phyloP scores from a whole-genome alignment of 2,888 invertebrate genomes.

The Zeuzera pyrina region DNA sequence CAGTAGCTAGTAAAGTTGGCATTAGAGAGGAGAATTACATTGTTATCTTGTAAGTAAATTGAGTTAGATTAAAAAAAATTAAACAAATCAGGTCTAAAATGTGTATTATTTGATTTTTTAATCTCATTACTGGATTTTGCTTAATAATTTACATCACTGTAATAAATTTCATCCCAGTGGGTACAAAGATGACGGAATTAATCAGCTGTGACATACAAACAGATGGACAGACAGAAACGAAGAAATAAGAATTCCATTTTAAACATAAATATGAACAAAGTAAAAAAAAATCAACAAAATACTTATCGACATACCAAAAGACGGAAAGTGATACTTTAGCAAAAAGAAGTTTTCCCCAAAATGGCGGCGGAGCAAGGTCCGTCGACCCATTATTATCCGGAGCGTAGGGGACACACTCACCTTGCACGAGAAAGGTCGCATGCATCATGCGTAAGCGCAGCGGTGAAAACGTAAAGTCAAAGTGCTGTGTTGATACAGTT shows the following conservation, averaged over 20 bases:
- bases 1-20: no score
- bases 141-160: not conserved
- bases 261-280: no score
- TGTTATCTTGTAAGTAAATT: not conserved
- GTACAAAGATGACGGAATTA: not conserved
- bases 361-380: constrained; percentile 36
- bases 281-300: no score
- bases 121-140: not conserved
- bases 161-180: not conserved
- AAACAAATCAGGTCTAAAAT: not conserved
- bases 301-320: no score
- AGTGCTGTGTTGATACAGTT: no score
- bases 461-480: no score
- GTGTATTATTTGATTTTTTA: not conserved
- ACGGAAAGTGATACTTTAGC: no score
- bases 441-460: no score
- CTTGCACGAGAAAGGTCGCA: no score
- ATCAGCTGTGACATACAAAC: not conserved
- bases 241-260: no score
- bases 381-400: constrained; percentile 26
- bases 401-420: constrained; percentile 2
- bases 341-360: constrained; percentile 17
- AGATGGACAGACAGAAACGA: not conserved
- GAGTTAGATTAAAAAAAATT: not conserved
- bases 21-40: no score